Evolutionary conservation across 2,797 vertebrate genomes (phyloP), one percentile per base, ranked within the genome.

Genomic region (Bufotes viridis): DNA sequence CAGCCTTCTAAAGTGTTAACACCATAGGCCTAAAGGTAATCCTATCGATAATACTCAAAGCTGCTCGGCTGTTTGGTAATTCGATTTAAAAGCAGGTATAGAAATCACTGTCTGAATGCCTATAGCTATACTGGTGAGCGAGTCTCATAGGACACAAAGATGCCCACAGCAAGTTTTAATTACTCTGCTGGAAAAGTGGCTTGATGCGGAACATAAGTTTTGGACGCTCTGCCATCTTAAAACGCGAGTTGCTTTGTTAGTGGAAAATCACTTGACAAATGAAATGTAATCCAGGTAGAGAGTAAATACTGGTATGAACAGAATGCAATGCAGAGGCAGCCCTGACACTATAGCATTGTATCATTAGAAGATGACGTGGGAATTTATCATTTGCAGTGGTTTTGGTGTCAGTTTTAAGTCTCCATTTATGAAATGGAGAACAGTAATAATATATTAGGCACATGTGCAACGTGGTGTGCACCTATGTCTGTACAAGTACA

Each of bases 81-180:
- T 94, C 92, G 87, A 90, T 91, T 91, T 88, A 90, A 91, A 94
- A 93, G 91, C 92, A 95, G 92, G 94, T 95, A 91, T 94, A 94
- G 87, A 94, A 93, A 94, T 93, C 85, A 90, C 92, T 93, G 91
- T 91, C 93, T 93, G 94, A 94, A 94, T 93, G 93, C 92, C 93
- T 90, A 93, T 91, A 93, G 91, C 90, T 90, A 92, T 81, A 93
- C 92, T 93, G 94, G 93, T 94, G 94, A 93, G 93, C 90, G 93
- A 94, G 92, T 95, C 94, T 95, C 95, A 93, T 91, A 93, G 94
- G 94, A 92, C 91, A 91, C 93, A 94, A 70, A 94, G 93, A 93
- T 92, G 94, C 94, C 94, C 91, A 93, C 87, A 94, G 94, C 94
- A 91, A 94, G 94, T 94, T 95, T 95, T 95, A 96, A 95, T 96